Evolutionary conservation across 2,888 invertebrate species (phyloP), one percentile per base, ranked within the genome.

Genomic region (Anarsia innoxiella): DNA sequence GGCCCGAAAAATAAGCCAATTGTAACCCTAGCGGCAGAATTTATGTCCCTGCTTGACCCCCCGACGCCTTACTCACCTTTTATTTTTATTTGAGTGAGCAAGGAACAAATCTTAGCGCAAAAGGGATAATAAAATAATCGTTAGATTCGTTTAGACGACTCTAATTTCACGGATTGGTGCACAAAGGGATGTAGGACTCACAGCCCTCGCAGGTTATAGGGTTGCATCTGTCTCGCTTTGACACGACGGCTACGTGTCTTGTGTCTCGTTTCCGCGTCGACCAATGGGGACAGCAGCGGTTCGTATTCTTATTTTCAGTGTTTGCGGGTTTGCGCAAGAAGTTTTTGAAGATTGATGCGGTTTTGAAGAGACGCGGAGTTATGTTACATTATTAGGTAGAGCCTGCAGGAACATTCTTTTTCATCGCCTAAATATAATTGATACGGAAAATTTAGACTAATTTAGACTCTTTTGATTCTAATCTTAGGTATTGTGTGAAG

Each of bases 81-180:
- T 82, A 83, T 82, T 84, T 84, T 84, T 84, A 83, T 84, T 83
- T 80, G 79, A 83, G 71, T 84, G 84, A 83, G 80, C 84, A 84
- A 83, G 84, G 71, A 84, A 83, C 84, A 83, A 84, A 83, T 84
- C 84, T 84, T 83, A 83, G 82, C 69, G 80, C 68, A 79, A 79
- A 82, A 79, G 75, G 82, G 79, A 83, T 83, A 84, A 83, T 84
- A 84, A 84, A 84, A 83, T 84, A 84, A 84, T 83, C 84, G 84
- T 83, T 83, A 82, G 77, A 82, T 83, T 80, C 84, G 83, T 83
- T 82, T 83, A 84, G 83, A 82, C 79, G 82, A 76, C 56, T 80
- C 80, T 78, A 84, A 84, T 84, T 84, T 84, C 83, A 83, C 76
- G 84, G 76, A 60, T 78, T 75, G 78, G 60, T 82, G 82, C 74